Base-by-base conservation (phyloP, 2,888 invertebrate genomes). In the Sabellastarte sp. region DNA sequence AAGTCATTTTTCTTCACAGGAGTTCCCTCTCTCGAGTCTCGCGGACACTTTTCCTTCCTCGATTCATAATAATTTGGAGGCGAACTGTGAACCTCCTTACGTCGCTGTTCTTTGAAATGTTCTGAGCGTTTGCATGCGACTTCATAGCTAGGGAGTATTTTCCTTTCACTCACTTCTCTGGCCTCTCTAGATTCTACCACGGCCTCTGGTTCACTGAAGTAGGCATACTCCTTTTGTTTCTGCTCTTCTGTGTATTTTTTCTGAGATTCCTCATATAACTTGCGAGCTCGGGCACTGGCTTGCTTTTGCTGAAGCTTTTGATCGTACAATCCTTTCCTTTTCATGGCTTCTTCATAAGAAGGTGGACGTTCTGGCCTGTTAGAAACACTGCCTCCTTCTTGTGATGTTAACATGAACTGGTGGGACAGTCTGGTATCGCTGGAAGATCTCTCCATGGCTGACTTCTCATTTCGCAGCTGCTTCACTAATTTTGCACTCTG, bases 221-320 rank as follows among this genome's bases (percentile, higher is more conserved):
- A 53, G 24, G 20, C 53, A 15, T 10, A 10, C 5, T 53, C n/a
- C 24, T n/a, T 31, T 26, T 28, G 53, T 28, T 2, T 32, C 59
- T 52, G 30, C 30, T 51, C 50, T 32, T 33, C 56, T 33, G 53
- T 63, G 32, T 66, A 68, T 32, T 50, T 33, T 56, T 67, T 58
- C 56, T 79, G 58, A 1, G 81, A 81, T 59, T 78, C 73, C 64
- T 79, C 78, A 66, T 80, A 81, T 55, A 81, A 66, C 41, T 73
- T 65, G 63, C 73, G 74, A 15, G 80, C 81, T 32, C 68, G 70
- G 24, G 73, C 67, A 71, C 77, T 80, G 5, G 73, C 75, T 60
- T 73, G 72, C 52, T 70, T 72, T 63, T 80, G 78, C 30, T 24
- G 74, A 60, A 50, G 68, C 66, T 29, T 28, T 26, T n/a, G 53